Evolutionary conservation across 1,140 invertebrate genomes (phyloP), one percentile per base, ranked within the genome.

Genomic region (Neodiprion pinetum): DNA sequence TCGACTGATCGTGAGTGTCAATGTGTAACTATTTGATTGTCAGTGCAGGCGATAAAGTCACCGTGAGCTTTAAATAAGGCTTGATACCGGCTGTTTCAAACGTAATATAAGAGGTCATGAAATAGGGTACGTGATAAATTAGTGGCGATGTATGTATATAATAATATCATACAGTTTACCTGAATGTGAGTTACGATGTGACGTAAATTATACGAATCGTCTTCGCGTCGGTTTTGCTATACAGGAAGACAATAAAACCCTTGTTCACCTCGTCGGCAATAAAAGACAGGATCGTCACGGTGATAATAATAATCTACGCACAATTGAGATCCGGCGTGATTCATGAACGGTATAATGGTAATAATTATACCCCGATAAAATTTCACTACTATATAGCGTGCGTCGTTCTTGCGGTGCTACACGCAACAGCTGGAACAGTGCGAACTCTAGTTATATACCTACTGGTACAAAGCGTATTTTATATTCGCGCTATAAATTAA

Each of bases 131-230:
- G 28, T 4, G 28, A 40, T 40, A 40, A 40, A 40, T 40, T 40
- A 40, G 28, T 40, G 5, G 28, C 28, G 28, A 40, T 61, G 14
- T 61, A 5, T 61, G 53, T 61, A 61, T 40, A 40, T 40, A 40
- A 40, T 40, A 61, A 61, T 61, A 61, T 61, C 53, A 61, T 7
- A 61, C 53, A 61, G 53, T 61, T 61, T 61, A 61, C 53, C 8
- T 17, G 53, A 12, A 17, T 40, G n/a, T 17, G 53, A 12, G 53
- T 61, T 61, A 61, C 53, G 53, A 12, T 61, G 53, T 61, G 9
- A 17, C n/a, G n/a, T 61, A 61, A 61, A 61, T 61, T 17, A 61
- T 61, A 14, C n/a, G 53, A 61, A 61, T 61, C 53, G 53, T 61
- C 11, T 12, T 14, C 9, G 53, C 53, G 11, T 12, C n/a, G n/a